Evolutionary conservation across 2,113 vertebrate genomes (phyloP).

Genomic region (Diadophis punctatus): DNA sequence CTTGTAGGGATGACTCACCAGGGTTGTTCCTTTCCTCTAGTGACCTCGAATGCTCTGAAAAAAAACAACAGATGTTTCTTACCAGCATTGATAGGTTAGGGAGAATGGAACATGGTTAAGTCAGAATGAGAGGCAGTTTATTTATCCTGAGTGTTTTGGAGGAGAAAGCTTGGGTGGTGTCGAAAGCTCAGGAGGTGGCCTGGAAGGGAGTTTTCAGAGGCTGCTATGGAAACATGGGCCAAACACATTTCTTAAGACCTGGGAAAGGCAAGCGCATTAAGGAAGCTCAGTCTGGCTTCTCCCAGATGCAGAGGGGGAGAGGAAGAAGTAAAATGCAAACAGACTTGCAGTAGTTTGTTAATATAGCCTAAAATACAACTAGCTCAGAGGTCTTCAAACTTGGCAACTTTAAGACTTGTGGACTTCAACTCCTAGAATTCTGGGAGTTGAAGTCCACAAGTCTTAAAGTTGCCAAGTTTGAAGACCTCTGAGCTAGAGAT

Average conservation of each 20-base stretch:
- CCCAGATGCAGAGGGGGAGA: not conserved
- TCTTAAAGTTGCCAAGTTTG: no score
- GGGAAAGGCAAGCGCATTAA: not conserved
- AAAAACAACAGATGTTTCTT: not conserved
- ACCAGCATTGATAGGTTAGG: not conserved
- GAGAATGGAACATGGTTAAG: no score
- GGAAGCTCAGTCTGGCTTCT: not conserved
- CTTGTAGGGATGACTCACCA: not conserved
- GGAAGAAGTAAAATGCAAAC: not conserved
- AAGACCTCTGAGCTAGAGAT: no score
- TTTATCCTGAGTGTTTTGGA: not conserved
- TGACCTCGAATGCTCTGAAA: not conserved
- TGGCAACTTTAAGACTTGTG: no score
- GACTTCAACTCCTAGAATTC: no score
- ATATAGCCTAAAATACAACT: not conserved
- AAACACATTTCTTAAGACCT: not conserved
- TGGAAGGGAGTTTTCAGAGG: not conserved
- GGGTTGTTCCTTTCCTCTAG: not conserved
- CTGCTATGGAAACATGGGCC: not conserved
- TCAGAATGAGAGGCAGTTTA: not conserved
- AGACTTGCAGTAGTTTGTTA: not conserved
- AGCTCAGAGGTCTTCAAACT: no score
- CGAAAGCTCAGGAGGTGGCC: not conserved
- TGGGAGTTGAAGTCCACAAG: no score
- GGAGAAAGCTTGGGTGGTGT: not conserved